phyloP scores from a whole-genome alignment of 2,797 vertebrate genomes.

The Cuniculus paca region DNA sequence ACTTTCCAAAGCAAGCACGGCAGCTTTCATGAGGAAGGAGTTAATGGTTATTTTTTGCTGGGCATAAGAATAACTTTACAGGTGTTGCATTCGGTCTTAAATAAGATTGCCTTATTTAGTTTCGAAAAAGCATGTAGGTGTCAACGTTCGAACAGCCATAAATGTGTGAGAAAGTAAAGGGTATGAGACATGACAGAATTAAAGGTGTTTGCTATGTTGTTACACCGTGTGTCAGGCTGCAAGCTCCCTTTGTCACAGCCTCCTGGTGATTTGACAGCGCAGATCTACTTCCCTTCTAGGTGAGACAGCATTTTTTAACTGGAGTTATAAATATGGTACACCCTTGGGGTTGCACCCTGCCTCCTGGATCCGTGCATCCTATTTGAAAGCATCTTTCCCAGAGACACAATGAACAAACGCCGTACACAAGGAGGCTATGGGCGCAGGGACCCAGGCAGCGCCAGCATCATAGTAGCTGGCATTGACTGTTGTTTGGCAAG shows the following conservation, averaged over 20 bases:
- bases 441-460: constrained; percentile 78
- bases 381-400: constrained; percentile 74
- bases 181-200: constrained; percentile 94
- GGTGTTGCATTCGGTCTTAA: constrained; percentile 85
- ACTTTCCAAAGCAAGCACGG: constrained; percentile 72
- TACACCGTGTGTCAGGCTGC: constrained; percentile 92
- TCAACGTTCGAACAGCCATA: constrained; percentile 88
- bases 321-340: constrained; percentile 81
- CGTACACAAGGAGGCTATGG: constrained; percentile 79
- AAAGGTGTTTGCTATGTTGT: constrained; percentile 94
- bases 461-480: constrained; percentile 87
- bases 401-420: constrained; percentile 82
- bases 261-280: constrained; percentile 91
- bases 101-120: constrained; percentile 86
- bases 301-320: constrained; percentile 89
- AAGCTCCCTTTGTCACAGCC: constrained; percentile 90
- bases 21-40: constrained; percentile 70
- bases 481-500: constrained; percentile 88
- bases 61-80: constrained; percentile 86
- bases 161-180: constrained; percentile 92
- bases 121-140: constrained; percentile 86
- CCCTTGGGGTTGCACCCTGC: constrained; percentile 38
- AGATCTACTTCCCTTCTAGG: constrained; percentile 89
- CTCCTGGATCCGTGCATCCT: constrained; percentile 69
- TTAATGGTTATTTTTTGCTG: constrained; percentile 84